Conservation (phyloP, 92 coral and sea anemone genomes). For the Virgularia gustaviana region DNA sequence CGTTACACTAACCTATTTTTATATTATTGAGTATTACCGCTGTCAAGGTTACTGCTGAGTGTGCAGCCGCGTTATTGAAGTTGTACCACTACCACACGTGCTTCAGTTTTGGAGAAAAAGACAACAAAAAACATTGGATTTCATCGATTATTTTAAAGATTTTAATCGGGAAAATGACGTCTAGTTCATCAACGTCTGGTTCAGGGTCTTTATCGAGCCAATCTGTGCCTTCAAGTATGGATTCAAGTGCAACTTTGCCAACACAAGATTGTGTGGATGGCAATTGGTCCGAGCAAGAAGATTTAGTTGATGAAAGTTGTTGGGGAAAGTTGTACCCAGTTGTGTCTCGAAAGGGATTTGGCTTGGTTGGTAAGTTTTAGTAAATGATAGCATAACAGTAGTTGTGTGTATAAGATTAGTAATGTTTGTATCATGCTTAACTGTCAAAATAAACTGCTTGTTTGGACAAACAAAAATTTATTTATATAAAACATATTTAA, state of each 20-base stretch:
- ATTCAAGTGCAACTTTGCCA: slow-evolving; percentile 54
- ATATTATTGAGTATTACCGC: too few species aligned
- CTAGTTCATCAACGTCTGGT: slow-evolving; percentile 23
- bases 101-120: too few species aligned
- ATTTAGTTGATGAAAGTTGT: slow-evolving; percentile 9
- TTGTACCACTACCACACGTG: too few species aligned
- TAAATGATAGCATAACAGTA: too few species aligned
- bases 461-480: too few species aligned
- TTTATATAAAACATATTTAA: too few species aligned
- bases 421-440: background rate
- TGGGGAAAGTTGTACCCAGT: slow-evolving; percentile 77
- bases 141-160: background rate
- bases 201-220: slow-evolving; percentile 49
- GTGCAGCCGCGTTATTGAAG: too few species aligned
- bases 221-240: slow-evolving; percentile 66
- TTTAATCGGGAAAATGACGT: background rate
- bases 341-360: slow-evolving; percentile 62
- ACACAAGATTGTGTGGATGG: slow-evolving; percentile 78
- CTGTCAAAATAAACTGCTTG: too few species aligned
- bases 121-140: too few species aligned
- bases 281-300: slow-evolving; percentile 51
- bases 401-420: background rate
- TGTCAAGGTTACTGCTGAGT: too few species aligned
- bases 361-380: slow-evolving; percentile 63
- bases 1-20: too few species aligned